phyloP scores from a whole-genome alignment of 2,113 vertebrate species.

The Alaudala cheleensis region DNA sequence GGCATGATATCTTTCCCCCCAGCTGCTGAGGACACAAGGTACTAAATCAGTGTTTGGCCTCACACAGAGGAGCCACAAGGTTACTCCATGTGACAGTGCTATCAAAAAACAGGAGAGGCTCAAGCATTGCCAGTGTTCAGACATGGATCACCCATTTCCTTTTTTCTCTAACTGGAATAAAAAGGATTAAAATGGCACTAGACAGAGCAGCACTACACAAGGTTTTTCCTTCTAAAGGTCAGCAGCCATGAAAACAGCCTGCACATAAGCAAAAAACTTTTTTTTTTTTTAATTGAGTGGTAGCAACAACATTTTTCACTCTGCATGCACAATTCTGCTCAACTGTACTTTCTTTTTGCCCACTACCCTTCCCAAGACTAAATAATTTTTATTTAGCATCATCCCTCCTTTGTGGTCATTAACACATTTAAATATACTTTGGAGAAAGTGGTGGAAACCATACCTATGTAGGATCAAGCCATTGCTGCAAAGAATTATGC shows the following conservation, averaged over 20 bases:
- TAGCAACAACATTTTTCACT: not conserved
- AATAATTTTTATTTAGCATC: not conserved
- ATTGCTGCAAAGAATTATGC: not conserved
- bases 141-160: not conserved
- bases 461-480: not conserved
- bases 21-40: not conserved
- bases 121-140: rapidly evolving
- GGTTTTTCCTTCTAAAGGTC: not conserved
- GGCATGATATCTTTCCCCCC: not conserved
- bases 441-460: not conserved
- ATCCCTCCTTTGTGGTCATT: not conserved
- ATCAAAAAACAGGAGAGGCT: not conserved
- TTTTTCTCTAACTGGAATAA: not conserved
- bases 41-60: not conserved
- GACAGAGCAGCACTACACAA: not conserved
- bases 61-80: not conserved
- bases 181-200: not conserved
- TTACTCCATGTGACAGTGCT: not conserved
- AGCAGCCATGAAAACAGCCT: not conserved
- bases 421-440: not conserved
- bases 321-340: not conserved
- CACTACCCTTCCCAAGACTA: not conserved
- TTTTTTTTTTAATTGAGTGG: not conserved
- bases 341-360: not conserved
- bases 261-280: not conserved